Evolutionary conservation across 2,888 invertebrate genomes (phyloP).

Genomic region (Philonicus albiceps): DNA sequence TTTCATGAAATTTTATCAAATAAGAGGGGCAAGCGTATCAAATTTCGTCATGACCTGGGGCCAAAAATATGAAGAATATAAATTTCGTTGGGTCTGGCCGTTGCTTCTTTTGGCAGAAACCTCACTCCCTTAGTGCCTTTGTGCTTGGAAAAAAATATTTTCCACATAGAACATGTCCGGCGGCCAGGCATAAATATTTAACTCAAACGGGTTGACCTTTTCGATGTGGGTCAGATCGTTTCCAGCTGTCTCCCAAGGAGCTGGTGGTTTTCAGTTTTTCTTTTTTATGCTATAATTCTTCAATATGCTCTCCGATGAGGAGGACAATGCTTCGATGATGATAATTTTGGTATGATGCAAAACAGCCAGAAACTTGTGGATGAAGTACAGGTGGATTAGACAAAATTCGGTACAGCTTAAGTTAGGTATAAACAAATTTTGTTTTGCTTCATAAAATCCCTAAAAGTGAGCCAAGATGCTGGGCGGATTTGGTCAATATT

Average conservation of each 20-base stretch:
- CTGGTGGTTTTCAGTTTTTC: not conserved
- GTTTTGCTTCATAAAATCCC: not conserved
- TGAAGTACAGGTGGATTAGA: not conserved
- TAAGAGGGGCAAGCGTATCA: constrained; percentile 2
- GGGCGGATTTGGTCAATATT: not conserved
- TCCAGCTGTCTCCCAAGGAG: not conserved
- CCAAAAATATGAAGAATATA: constrained; percentile 33
- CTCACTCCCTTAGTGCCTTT: not conserved
- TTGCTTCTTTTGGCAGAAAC: not conserved
- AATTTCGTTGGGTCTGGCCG: constrained; percentile 3
- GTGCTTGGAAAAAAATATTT: constrained; percentile 29
- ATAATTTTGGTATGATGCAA: not conserved
- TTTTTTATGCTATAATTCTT: not conserved
- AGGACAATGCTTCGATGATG: not conserved
- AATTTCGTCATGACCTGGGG: constrained; percentile 31
- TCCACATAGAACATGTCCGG: constrained; percentile 28
- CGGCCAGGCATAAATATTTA: constrained; percentile 35
- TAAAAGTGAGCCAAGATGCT: not conserved
- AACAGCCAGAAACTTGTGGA: not conserved
- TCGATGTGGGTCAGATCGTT: constrained; percentile 12
- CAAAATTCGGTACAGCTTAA: not conserved
- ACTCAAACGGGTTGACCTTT: constrained; percentile 35
- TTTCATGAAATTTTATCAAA: constrained; percentile 30
- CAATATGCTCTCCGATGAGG: not conserved
- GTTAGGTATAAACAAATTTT: not conserved